Conservation (phyloP, 2,888 invertebrate genomes). For the Cataglyphis livida region DNA sequence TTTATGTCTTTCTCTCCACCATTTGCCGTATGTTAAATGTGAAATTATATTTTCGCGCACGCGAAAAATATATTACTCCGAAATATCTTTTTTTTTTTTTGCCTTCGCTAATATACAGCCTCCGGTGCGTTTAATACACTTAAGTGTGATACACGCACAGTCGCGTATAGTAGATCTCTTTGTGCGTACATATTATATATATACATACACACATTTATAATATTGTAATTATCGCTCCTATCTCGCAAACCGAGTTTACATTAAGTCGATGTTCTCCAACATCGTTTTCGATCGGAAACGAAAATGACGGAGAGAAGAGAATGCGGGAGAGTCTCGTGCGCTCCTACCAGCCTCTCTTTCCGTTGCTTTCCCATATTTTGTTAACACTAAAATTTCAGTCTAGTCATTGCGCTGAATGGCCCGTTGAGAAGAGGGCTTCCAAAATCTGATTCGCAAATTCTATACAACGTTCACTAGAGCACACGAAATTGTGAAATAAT, state of each 20-base stretch:
- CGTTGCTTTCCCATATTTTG: conserved; percentile 66
- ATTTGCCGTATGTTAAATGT: conserved; percentile 33
- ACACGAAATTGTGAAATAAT: conserved; percentile 1
- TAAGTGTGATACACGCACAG: background rate
- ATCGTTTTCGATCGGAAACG: conserved; percentile 49
- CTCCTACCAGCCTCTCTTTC: conserved; percentile 32
- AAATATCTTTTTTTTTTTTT: conserved; percentile 9
- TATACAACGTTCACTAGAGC: background rate
- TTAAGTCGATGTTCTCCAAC: conserved; percentile 61
- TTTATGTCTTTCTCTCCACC: conserved; percentile 56
- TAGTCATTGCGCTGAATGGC: conserved; percentile 84
- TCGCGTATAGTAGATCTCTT: conserved; percentile 12
- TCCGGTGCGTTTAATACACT: conserved; percentile 13
- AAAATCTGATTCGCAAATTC: conserved; percentile 81
- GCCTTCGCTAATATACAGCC: background rate
- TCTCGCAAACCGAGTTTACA: conserved; percentile 65
- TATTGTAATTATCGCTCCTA: conserved; percentile 63
- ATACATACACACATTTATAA: conserved; percentile 71
- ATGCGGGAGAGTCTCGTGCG: conserved; percentile 49
- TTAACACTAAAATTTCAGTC: conserved; percentile 75
- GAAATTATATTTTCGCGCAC: conserved; percentile 27
- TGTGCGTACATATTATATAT: conserved; percentile 68
- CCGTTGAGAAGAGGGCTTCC: conserved; percentile 84
- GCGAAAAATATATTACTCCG: conserved; percentile 33
- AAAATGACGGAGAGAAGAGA: conserved; percentile 46